Base-by-base conservation (phyloP, 2,797 vertebrate species). In the Lepilemur septentrionalis region DNA sequence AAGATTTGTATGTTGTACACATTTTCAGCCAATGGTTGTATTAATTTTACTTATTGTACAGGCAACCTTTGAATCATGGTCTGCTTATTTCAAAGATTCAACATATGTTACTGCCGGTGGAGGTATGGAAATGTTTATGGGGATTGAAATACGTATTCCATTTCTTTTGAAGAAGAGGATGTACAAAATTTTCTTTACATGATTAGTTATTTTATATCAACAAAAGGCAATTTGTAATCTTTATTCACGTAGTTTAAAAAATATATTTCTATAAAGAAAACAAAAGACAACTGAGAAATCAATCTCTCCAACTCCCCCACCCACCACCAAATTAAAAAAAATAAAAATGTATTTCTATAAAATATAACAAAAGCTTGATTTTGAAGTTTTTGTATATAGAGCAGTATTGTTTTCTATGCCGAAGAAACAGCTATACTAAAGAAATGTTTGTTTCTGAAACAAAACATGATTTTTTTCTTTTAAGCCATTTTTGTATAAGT, bases 151-250 rank as follows among this genome's bases (percentile, higher is more conserved):
- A 84, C 11, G 43, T 80, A 81, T 1, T 92, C 46, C 78, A 30
- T 80, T 67, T 94, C 57, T 96, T 95, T 87, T 89, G 35, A 89
- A 89, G 50, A 95, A 96, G 93, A 35, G 48, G 28, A 94, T 94
- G 15, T 46, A 43, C 23, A 89, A 73, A 87, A 78, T 73, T 76
- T 82, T 82, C 50, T 91, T 94, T 93, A 90, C 10, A 2, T 94
- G 55, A 35, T 72, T 73, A 52, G 15, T 50, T 91, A 69, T 73
- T 97, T 87, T 95, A 9, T 96, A 70, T 28, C 48, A 88, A 12
- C 59, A 76, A 59, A 84, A 82, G 82, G 28, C 55, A 91, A 7
- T 63, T 85, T 93, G 22, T 83, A 85, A 88, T 92, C n/a, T 83
- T 87, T 72, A 75, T 85, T 89, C 61, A 86, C 73, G 48, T 67